Evolutionary conservation across 2,113 vertebrate genomes (phyloP).

Genomic region (Proteles cristata): DNA sequence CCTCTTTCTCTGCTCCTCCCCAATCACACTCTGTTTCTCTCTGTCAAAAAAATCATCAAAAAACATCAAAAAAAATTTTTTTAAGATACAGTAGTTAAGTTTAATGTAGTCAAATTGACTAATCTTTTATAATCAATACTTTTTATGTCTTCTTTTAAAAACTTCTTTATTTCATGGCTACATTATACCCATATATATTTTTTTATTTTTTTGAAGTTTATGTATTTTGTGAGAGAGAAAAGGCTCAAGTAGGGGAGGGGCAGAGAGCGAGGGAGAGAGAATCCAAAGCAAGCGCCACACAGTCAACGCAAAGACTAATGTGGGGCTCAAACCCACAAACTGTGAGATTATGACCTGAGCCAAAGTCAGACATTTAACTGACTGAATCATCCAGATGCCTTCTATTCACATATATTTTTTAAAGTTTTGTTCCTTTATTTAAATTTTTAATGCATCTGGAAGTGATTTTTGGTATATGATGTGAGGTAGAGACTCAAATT

Average conservation of each 20-base stretch:
- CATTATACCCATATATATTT: background rate
- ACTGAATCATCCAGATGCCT: too few relatives aligned
- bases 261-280: too few relatives aligned
- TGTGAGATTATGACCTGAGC: too few relatives aligned
- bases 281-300: too few relatives aligned
- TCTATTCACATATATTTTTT: background rate
- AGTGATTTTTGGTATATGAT: background rate
- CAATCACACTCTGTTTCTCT: too few relatives aligned
- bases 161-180: background rate
- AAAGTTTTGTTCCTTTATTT: background rate
- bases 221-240: background rate
- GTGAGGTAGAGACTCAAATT: background rate
- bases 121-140: background rate
- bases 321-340: too few relatives aligned
- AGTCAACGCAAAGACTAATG: too few relatives aligned
- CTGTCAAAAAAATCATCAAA: too few relatives aligned
- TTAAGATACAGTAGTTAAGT: background rate
- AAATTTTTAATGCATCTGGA: background rate
- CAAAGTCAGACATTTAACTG: too few relatives aligned
- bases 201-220: background rate
- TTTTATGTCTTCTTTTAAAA: conserved; percentile 43
- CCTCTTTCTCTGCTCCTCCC: too few relatives aligned
- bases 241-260: too few relatives aligned
- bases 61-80: background rate
- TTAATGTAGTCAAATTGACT: conserved; percentile 3